Percentiles rank a stretch among this genome's conserved stretches.
Conservation (phyloP, 2,888 invertebrate species). For the Geophilus truncorum region DNA sequence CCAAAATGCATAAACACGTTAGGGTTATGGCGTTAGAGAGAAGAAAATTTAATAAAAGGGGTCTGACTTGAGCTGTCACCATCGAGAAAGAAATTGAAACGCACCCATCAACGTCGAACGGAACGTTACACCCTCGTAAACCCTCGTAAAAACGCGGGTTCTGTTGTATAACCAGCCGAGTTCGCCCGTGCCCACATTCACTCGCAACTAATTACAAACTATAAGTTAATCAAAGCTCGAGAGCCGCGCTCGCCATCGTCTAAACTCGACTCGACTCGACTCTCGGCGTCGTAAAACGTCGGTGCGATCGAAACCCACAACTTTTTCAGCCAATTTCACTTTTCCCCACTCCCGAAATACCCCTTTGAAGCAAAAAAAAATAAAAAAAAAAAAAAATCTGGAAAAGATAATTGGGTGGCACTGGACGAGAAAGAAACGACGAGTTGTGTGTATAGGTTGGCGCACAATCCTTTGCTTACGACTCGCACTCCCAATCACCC, state of each 20-base stretch:
- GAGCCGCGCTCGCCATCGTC: too few relatives aligned
- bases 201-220: not conserved
- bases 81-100: not conserved
- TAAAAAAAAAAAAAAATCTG: too few relatives aligned
- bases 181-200: not conserved
- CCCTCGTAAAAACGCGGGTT: too few relatives aligned
- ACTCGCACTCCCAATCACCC: not conserved
- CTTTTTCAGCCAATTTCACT: too few relatives aligned
- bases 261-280: too few relatives aligned
- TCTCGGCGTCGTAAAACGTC: too few relatives aligned
- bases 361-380: too few relatives aligned
- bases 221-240: not conserved
- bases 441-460: too few relatives aligned
- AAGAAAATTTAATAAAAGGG: conserved; percentile 4
- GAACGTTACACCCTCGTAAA: not conserved
- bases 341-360: too few relatives aligned
- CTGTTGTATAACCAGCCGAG: not conserved
- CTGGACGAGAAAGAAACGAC: not conserved
- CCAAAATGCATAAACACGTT: not conserved
- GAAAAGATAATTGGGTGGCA: not conserved
- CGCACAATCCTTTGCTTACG: not conserved
- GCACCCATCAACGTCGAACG: too few relatives aligned
- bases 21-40: not conserved
- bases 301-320: too few relatives aligned
- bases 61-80: not conserved